Base-by-base conservation (phyloP, 2,113 vertebrate species). In the Hyperopisus bebe region DNA sequence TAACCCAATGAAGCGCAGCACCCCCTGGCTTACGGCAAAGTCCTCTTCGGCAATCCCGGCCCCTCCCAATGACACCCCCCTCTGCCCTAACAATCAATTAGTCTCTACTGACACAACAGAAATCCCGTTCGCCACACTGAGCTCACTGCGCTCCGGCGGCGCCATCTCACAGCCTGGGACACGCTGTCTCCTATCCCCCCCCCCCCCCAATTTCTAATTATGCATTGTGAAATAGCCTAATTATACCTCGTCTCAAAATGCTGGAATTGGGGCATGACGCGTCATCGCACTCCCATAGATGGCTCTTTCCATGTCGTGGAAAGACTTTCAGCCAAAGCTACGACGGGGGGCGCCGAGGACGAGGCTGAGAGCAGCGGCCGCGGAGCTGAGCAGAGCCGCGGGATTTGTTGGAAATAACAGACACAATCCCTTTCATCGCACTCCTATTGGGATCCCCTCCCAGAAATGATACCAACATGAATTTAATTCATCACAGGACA, bases 91-190 rank as follows among this genome's bases (percentile, higher is more conserved):
- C 95, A 97, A 96, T 97, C 97, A 96, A 97, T 98, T 97, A 97
- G 97, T 98, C 97, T 98, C 97, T 97, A 96, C 96, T 97, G 97
- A 97, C 90, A 94, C 96, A 98, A 97, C 70, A 97, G 97, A 99
- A 96, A 98, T 94, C 93, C 24, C 46, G 46, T 94, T 94, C 95
- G 95, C 95, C 96, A 98, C 96, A 95, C 96, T 97, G 97, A 96
- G 93, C 95, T 93, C 94, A 93, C 94, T 96, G 96, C 96, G 94
- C 93, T 96, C 94, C 62, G 87, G 96, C 95, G 95, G 96, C 62
- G 90, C 27, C 70, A 77, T 77, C 70, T 77, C 31, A 2, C 27
- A 11, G 31, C 70, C 31, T 4, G 11, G 70, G 31, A 15, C 70
- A 31, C 31, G 70, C 70, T 74, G 70, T 35, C 11, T 35, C 70